Evolutionary conservation across 2,797 vertebrate genomes (phyloP).

Genomic region (Molossus molossus): DNA sequence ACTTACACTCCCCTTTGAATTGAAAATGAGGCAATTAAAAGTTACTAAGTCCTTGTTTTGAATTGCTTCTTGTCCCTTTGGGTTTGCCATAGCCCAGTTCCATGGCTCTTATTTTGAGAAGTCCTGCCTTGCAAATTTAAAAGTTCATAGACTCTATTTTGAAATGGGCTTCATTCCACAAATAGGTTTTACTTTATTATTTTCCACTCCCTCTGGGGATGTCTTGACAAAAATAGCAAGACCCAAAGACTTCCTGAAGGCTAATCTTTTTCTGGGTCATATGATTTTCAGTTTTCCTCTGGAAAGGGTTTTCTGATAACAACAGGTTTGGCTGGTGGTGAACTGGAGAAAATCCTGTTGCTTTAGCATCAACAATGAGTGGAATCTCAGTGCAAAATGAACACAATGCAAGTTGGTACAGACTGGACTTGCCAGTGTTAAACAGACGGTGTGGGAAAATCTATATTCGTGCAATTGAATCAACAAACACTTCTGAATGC

Average conservation of each 20-base stretch:
- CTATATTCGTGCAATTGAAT: conserved; percentile 87
- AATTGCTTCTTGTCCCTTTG: conserved; percentile 75
- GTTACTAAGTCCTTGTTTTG: conserved; percentile 79
- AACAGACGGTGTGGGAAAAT: conserved; percentile 91
- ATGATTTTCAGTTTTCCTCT: conserved; percentile 91
- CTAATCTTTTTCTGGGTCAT: conserved; percentile 92
- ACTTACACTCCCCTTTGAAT: conserved; percentile 76
- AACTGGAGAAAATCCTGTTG: conserved; percentile 91
- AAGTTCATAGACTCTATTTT: conserved; percentile 86
- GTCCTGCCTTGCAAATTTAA: conserved; percentile 85
- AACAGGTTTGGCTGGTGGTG: conserved; percentile 89
- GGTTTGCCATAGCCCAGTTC: conserved; percentile 80
- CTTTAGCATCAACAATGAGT: conserved; percentile 90
- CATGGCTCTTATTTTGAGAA: conserved; percentile 76
- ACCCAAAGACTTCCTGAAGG: conserved; percentile 90
- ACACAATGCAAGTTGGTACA: conserved; percentile 90
- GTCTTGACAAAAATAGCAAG: conserved; percentile 89
- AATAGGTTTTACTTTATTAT: conserved; percentile 89
- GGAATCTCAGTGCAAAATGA: conserved; percentile 89
- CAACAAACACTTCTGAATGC: conserved; percentile 87
- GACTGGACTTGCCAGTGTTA: conserved; percentile 89
- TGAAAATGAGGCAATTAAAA: conserved; percentile 85
- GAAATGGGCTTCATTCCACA: conserved; percentile 86
- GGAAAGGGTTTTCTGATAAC: conserved; percentile 89
- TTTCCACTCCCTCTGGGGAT: conserved; percentile 87